Evolutionary conservation across 2,113 vertebrate genomes (phyloP), one percentile per base, ranked within the genome.

Genomic region (Halcyon senegalensis): DNA sequence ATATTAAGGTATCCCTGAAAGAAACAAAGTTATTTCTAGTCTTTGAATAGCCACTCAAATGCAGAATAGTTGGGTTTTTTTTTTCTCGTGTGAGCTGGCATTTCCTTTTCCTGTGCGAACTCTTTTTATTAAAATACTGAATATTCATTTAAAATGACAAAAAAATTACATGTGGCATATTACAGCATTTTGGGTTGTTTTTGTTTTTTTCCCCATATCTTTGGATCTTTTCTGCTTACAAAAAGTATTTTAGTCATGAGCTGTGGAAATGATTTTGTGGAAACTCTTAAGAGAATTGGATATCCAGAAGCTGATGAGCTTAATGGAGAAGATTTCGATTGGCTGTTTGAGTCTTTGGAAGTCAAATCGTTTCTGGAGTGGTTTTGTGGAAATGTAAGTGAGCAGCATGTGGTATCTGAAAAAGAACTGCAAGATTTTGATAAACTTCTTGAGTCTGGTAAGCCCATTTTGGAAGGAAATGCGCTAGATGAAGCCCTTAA

Each of bases 241-340:
- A 93, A 66, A 35, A 24, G 55, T 79, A 84, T 14, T 89, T 76
- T 64, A 90, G 33, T 84, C 80, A 99, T 99, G 99, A 98, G 98
- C 93, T 96, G 97, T 79, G 99, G 99, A 90, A 97, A 96, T 37
- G 98, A 98, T 43, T 99, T 99, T 97, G 98, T 99, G 97, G 98
- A 98, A 97, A 98, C 98, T 9, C 96, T 99, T 63, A 98, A 97
- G 86, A 98, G 97, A 91, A 98, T 99, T 53, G 98, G 98, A 86
- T 99, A 99, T 97, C 99, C 98, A 23, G 97, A 97, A 56, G 98
- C 98, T 7, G 94, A 97, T 51, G 89, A 85, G 16, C 98, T 99
- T 67, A 98, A 98, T 89, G 98, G 98, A 82, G 99, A 98, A 16
- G 99, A 99, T 94, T 99, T 99, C 90, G 99, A 99, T 94, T 99